phyloP scores from a whole-genome alignment of 2,888 invertebrate species.

The Sabellastarte sp. region DNA sequence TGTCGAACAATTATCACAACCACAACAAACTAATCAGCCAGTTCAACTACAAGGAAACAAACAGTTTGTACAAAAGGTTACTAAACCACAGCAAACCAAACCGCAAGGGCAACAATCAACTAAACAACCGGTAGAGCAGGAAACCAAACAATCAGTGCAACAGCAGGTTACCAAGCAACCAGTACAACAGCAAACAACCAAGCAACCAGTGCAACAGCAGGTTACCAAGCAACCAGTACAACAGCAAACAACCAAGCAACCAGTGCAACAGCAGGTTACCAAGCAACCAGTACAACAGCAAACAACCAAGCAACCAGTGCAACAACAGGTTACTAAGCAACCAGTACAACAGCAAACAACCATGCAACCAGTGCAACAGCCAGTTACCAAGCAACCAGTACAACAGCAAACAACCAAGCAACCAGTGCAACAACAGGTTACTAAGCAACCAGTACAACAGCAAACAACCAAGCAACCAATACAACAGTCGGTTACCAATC shows the following conservation, averaged over 20 bases:
- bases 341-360: background rate
- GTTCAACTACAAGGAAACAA: too few species aligned
- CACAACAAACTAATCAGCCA: too few species aligned
- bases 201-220: too few species aligned
- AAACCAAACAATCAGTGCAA: too few species aligned
- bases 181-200: too few species aligned
- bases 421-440: background rate
- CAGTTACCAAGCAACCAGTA: too few species aligned
- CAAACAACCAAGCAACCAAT: background rate
- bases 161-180: too few species aligned
- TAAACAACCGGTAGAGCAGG: too few species aligned
- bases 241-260: background rate
- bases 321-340: background rate
- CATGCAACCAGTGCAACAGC: background rate
- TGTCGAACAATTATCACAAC: too few species aligned
- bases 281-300: background rate
- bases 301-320: background rate
- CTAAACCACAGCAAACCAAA: too few species aligned
- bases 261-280: background rate
- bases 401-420: background rate
- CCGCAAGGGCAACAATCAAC: too few species aligned
- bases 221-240: background rate
- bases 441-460: background rate
- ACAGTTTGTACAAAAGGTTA: too few species aligned
- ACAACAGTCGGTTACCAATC: background rate